Percentiles rank a stretch among this genome's conserved stretches.
phyloP scores from a whole-genome alignment of 2,888 invertebrate species.

The Criorhina ranunculi region DNA sequence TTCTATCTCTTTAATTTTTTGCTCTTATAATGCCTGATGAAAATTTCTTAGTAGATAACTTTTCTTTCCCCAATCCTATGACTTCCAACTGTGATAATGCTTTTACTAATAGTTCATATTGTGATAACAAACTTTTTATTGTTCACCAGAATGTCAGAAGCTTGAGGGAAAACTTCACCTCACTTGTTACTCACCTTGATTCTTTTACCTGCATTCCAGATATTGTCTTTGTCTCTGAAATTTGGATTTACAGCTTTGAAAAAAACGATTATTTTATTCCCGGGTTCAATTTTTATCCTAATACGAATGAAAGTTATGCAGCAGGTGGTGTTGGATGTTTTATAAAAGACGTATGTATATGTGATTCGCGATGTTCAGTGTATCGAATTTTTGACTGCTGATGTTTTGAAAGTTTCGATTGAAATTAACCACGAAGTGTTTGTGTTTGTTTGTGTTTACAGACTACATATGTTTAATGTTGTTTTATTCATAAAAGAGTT shows the following conservation, averaged over 20 bases:
- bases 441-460: constrained; percentile 28
- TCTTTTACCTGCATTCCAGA: too few species aligned
- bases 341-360: not conserved
- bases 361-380: not conserved
- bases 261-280: constrained; percentile 20
- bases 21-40: not conserved
- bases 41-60: constrained; percentile 27
- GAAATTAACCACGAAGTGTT: not conserved
- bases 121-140: too few species aligned
- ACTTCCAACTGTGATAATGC: constrained; percentile 1
- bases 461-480: constrained; percentile 30
- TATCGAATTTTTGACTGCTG: not conserved
- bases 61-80: not conserved
- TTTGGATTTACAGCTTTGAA: not conserved
- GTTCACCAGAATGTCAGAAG: too few species aligned
- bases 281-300: constrained; percentile 24
- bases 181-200: too few species aligned
- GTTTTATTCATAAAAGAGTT: not conserved
- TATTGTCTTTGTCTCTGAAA: too few species aligned
- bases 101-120: not conserved
- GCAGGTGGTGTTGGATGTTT: constrained; percentile 50
- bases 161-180: too few species aligned
- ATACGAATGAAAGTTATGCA: constrained; percentile 33
- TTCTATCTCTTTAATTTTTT: not conserved
- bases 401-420: not conserved